These are phyloP conservation scores for Nudaria mundana DNA, from an alignment of 2,888 invertebrate genomes.

Conservation along the genomic window DNA sequence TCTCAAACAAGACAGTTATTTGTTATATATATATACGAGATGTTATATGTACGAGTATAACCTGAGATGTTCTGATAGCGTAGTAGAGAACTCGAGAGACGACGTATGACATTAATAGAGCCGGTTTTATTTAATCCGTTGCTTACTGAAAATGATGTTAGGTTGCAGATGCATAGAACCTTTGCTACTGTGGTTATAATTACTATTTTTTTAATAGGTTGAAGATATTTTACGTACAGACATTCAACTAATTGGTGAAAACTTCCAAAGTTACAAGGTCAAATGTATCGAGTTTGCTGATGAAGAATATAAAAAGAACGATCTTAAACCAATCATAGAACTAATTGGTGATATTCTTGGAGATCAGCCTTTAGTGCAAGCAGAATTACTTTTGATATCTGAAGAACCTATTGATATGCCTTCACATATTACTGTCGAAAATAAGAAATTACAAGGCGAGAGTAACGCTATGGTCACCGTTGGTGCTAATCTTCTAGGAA, in stretches of 20 bases:
- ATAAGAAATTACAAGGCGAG: slow-evolving; percentile 82
- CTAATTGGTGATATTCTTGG: slow-evolving; percentile 81
- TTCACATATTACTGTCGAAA: slow-evolving; percentile 78
- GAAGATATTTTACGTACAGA: slow-evolving; percentile 81
- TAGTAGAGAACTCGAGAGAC: no score
- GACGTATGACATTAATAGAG: no score
- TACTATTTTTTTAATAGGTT: slow-evolving; percentile 36
- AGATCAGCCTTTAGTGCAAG: slow-evolving; percentile 86
- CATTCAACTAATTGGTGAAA: slow-evolving; percentile 88
- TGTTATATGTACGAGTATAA: no score
- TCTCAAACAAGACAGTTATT: no score
- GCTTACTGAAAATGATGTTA: no score
- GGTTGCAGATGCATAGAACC: no score
- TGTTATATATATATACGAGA: no score
- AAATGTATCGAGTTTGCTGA: slow-evolving; percentile 80
- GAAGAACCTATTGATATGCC: slow-evolving; percentile 74
- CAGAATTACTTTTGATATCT: slow-evolving; percentile 82
- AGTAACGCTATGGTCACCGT: slow-evolving; percentile 73
- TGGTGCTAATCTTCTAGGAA: slow-evolving; percentile 75
- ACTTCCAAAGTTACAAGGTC: slow-evolving; percentile 82
- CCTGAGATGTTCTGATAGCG: no score
- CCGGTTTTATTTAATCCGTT: no score
- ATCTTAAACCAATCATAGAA: slow-evolving; percentile 74
- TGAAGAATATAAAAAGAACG: slow-evolving; percentile 72
- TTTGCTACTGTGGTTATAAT: no score